phyloP scores from a whole-genome alignment of 2,797 vertebrate genomes.

The Sus cebifrons region DNA sequence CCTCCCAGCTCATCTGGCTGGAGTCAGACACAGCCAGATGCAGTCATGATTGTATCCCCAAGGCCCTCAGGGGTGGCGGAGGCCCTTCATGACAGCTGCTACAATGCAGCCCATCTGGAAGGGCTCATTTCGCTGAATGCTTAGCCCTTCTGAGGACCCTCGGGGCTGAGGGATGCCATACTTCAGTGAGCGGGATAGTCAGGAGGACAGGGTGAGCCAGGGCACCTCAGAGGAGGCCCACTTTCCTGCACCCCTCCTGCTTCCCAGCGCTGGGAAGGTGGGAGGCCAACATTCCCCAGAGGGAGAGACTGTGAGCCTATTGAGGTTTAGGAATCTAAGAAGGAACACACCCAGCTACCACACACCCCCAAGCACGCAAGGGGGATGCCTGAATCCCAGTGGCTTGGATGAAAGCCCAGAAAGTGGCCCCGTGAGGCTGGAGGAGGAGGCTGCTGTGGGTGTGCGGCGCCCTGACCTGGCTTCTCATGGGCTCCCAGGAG shows the following conservation, averaged over 20 bases:
- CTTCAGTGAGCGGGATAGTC: neutral
- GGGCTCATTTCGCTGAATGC: neutral
- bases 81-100: neutral
- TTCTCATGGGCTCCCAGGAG: slow-evolving; percentile 28
- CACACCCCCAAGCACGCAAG: neutral
- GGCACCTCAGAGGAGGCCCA: neutral
- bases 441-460: neutral
- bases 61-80: neutral
- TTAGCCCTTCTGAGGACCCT: neutral
- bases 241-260: neutral
- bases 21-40: slow-evolving; percentile 48
- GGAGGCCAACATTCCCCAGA: neutral
- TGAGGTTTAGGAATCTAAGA: neutral
- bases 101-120: slow-evolving; percentile 40
- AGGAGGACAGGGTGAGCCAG: neutral
- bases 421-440: neutral
- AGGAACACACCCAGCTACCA: neutral
- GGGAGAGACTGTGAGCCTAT: neutral
- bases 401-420: neutral
- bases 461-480: neutral
- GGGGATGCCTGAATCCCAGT: neutral
- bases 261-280: neutral
- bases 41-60: neutral
- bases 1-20: neutral
- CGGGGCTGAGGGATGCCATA: neutral